These are phyloP conservation scores for Micoletzkya japonica DNA, from an alignment of 2,888 invertebrate genomes.

Conservation along the genomic window DNA sequence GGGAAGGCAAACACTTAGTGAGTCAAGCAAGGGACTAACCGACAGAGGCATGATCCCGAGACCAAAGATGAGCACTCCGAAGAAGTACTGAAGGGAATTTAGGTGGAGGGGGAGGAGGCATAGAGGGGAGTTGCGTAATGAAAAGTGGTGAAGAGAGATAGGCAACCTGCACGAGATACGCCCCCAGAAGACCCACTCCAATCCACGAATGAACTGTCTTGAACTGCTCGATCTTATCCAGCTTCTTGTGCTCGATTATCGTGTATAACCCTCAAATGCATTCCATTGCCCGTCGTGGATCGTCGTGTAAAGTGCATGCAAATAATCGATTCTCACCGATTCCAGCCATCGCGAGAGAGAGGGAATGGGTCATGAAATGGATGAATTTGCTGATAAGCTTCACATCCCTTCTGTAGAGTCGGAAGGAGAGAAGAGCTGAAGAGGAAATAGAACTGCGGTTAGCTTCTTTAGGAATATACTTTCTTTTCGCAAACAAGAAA, in stretches of 20 bases:
- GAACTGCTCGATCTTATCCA: constrained; percentile 34
- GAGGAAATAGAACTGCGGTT: constrained; percentile 13
- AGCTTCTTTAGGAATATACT: too few species aligned
- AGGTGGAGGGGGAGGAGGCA: not conserved
- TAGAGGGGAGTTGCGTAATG: too few species aligned
- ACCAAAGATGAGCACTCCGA: constrained; percentile 45
- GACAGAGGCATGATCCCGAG: constrained; percentile 12
- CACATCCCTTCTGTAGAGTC: constrained; percentile 47
- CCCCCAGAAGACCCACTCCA: constrained; percentile 42
- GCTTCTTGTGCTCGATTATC: constrained; percentile 14
- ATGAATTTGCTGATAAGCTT: constrained; percentile 49
- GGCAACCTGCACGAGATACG: constrained; percentile 48
- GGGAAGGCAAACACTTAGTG: too few species aligned
- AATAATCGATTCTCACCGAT: not conserved
- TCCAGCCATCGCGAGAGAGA: constrained; percentile 37
- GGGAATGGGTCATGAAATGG: constrained; percentile 44
- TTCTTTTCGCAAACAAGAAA: not conserved
- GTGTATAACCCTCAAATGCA: constrained; percentile 6
- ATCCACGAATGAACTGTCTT: constrained; percentile 52
- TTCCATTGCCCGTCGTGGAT: too few species aligned
- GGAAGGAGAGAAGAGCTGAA: constrained; percentile 53
- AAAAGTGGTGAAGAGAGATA: too few species aligned
- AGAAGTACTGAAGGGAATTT: constrained; percentile 40
- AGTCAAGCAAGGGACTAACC: constrained; percentile 2
- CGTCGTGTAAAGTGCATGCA: not conserved